Evolutionary conservation across 2,797 vertebrate species (phyloP), one percentile per base, ranked within the genome.

Genomic region (Chloroceryle amazona): DNA sequence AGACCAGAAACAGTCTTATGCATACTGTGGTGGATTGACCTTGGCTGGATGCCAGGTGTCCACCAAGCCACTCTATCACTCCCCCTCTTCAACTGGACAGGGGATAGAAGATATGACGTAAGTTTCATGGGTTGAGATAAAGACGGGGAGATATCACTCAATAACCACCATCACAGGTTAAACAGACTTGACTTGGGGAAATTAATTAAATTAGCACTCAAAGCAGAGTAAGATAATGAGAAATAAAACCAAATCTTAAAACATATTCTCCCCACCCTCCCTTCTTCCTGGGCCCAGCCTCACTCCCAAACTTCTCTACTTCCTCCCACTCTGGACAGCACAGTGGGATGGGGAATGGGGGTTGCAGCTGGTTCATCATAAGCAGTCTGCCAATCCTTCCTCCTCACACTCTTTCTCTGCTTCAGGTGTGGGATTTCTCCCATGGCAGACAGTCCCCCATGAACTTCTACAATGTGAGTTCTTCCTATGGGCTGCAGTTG

Each of bases 351-450:
- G 55, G 55, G 57, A 58, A 58, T 25, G 55, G n/a, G 52, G 20
- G 20, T 35, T 58, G 57, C 22, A 23, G 57, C 35, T 21, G 14
- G 55, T 58, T 58, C n/a, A 0, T n/a, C 61, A 68, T 5, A 54
- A 4, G 6, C 8, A 2, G 1, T 47, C 44, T 31, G 0, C 5
- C 3, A 1, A 16, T 67, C 31, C 17, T 79, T 83, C 31, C 14
- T 80, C 23, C 33, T 74, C 35, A 26, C 17, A 10, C 20, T 23
- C 9, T 35, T 52, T 12, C 11, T 7, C 57, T 31, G 16, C 37
- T 63, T 22, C 39, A 72, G 63, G 22, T 2, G 0, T 46, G 13
- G 4, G 21, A 31, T 51, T 15, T 9, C 15, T 4, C 23, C 11
- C 25, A 29, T 1, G 0, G 3, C 3, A 70, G 23, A 41, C 5